Evolutionary conservation across 2,888 invertebrate species (phyloP), one percentile per base, ranked within the genome.

Genomic region (Ectropis crepuscularia): DNA sequence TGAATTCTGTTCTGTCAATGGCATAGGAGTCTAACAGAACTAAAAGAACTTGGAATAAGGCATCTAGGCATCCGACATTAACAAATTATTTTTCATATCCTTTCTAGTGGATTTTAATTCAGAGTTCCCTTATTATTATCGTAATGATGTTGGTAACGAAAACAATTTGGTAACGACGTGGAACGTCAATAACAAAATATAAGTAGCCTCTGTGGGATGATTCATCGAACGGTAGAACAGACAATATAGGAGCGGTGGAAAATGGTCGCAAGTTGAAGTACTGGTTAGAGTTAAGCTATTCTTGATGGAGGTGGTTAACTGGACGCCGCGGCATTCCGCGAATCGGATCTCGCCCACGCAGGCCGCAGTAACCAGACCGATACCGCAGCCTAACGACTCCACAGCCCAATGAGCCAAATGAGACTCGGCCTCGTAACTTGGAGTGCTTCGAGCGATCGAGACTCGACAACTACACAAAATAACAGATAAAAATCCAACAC

Each of bases 311-410:
- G 65, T 60, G 50, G 57, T 59, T 57, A 65, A 63, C 66, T 61
- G 53, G 71, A 71, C 73, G 60, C 51, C 64, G 53, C 57, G 57
- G 71, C 80, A 83, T 85, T 82, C 82, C 82, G 66, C 68, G 75
- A 80, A 79, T 75, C 74, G 74, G 73, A 73, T 74, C 74, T 68
- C 78, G 70, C 78, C 78, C 78, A 79, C 78, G 75, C 77, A 50
- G 53, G 41, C 50, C 51, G 61, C 73, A 62, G 59, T 68, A 61
- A 71, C 78, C 70, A 73, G 69, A 74, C 61, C 68, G 68, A 69
- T 69, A 71, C 76, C 77, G 69, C 75, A 73, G 74, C 71, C 66
- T 67, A 68, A 69, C 58, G 69, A 70, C 61, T 67, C 69, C 72
- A 71, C 65, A 68, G 65, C 57, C 65, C 69, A 68, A 71, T 69